Conservation (phyloP, 2,888 invertebrate genomes). For the Polylopha cassiicola region DNA sequence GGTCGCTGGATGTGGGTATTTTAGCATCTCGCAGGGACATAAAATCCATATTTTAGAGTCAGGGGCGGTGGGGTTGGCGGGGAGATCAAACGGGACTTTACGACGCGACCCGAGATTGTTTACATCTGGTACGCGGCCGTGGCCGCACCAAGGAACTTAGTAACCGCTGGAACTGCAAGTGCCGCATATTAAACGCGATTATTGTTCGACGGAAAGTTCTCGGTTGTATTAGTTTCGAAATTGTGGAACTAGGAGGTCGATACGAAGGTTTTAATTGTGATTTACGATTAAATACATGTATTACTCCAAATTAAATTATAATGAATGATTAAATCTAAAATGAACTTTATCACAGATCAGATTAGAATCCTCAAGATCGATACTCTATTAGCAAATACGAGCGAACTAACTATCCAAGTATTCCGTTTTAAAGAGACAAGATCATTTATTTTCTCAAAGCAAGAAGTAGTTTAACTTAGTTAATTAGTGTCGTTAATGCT, state of each 20-base stretch:
- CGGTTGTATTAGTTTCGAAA: constrained; percentile 18
- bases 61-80: constrained; percentile 42
- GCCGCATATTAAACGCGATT: constrained; percentile 40
- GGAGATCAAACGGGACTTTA: constrained; percentile 75
- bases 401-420: too few relatives aligned
- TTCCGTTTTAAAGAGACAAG: too few relatives aligned
- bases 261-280: too few relatives aligned
- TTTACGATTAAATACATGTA: too few relatives aligned
- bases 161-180: constrained; percentile 63
- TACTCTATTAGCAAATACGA: too few relatives aligned
- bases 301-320: too few relatives aligned
- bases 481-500: constrained; percentile 43
- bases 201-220: constrained; percentile 29
- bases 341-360: too few relatives aligned
- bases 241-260: constrained; percentile 5
- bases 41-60: constrained; percentile 74
- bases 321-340: too few relatives aligned
- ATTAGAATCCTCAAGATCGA: too few relatives aligned
- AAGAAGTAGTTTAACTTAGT: constrained; percentile 28
- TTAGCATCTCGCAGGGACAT: constrained; percentile 66
- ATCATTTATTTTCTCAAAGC: constrained; percentile 30
- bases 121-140: constrained; percentile 72
- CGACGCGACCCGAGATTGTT: constrained; percentile 72
- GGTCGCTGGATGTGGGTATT: constrained; percentile 62
- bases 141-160: constrained; percentile 65